Base-by-base conservation (phyloP, 2,888 invertebrate genomes). In the Euphydryas editha region DNA sequence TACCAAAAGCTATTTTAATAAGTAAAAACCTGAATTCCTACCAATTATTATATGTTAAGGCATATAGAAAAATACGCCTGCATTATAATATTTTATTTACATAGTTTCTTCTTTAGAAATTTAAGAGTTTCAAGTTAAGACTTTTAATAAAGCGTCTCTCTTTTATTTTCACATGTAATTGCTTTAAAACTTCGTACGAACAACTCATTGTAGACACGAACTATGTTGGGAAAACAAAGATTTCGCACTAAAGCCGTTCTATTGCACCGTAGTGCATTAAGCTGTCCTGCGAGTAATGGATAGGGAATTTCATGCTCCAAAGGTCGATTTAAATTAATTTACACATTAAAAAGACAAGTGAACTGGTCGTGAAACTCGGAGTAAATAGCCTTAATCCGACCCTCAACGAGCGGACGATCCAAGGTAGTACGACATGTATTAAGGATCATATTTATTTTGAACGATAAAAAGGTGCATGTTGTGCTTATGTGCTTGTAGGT, bases 311-410 rank as follows among this genome's bases (percentile, higher is more conserved):
- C 83, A 85, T 82, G 84, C 83, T 82, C 75, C 82, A 83, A 86
- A 85, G 86, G 86, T 87, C 84, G 84, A 82, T 86, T 86, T 85
- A 86, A 90, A 90, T 90, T 90, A 90, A 91, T 90, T 88, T 87
- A 88, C 78, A 87, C 87, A 85, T 86, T 86, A 84, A 84, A 85
- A 84, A 83, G 84, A 85, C 78, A 84, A 86, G 84, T 84, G 78
- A 76, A 77, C 78, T 75, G 76, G 73, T 75, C 72, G 80, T 75
- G 78, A 78, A 82, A 81, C 80, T 78, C 80, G 80, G 78, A 84
- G 85, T 87, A 86, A 88, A 87, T 84, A 85, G 82, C 83, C 79
- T 80, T 89, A 87, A 88, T 86, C 85, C 81, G 82, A 83, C 79
- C 78, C 71, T 78, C 69, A 76, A 80, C 75, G 74, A 81, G 80